phyloP scores from a whole-genome alignment of 2,888 invertebrate species.

The Lasioglossum zephyrum region DNA sequence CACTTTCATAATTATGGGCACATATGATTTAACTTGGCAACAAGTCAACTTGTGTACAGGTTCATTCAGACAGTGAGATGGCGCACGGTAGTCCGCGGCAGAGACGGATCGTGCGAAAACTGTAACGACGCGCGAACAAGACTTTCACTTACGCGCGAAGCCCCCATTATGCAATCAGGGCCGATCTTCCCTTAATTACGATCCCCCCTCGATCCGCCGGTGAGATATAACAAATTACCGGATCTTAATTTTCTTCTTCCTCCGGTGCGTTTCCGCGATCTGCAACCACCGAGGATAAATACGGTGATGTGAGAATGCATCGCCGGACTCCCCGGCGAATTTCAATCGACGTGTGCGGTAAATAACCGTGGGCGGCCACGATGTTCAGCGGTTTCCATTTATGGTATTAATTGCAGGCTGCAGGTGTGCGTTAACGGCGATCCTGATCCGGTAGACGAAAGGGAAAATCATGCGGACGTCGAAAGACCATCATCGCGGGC shows the following conservation, averaged over 20 bases:
- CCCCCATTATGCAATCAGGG: slow-evolving; percentile 48
- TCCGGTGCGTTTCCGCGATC: slow-evolving; percentile 42
- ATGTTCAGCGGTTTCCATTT: background rate
- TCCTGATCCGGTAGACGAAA: background rate
- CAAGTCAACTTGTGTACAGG: background rate
- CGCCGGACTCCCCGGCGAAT: background rate
- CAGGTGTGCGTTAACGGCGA: background rate
- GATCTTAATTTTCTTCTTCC: slow-evolving; percentile 58
- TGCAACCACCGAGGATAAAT: slow-evolving; percentile 20
- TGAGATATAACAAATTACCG: slow-evolving; percentile 55
- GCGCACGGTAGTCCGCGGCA: slow-evolving; percentile 13
- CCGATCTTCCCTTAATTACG: slow-evolving; percentile 57
- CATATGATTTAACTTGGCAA: too few relatives aligned
- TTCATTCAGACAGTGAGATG: background rate
- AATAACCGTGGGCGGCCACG: background rate
- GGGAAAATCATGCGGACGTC: slow-evolving; percentile 1
- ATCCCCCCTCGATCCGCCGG: slow-evolving; percentile 32
- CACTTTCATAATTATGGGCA: too few relatives aligned
- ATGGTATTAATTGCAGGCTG: background rate
- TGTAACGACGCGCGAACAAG: slow-evolving; percentile 54
- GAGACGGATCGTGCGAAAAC: slow-evolving; percentile 56
- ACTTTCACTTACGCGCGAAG: slow-evolving; percentile 39
- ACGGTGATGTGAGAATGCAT: background rate
- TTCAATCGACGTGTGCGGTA: slow-evolving; percentile 16
- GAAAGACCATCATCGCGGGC: background rate